Evolutionary conservation across 2,888 invertebrate species (phyloP).

Genomic region (Dolomedes plantarius): DNA sequence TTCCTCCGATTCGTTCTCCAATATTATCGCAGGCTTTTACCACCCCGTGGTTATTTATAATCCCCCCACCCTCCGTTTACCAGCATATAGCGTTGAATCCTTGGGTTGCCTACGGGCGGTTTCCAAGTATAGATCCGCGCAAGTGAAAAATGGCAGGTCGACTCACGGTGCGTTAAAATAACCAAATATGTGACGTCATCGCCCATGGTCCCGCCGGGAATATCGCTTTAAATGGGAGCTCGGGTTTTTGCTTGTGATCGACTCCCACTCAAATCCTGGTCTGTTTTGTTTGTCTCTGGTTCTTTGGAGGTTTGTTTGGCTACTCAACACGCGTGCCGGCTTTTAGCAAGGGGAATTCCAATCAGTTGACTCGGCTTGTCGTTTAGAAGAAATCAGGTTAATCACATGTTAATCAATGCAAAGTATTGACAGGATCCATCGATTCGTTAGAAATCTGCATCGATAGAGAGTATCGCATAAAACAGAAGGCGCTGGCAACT

Average conservation of each 20-base stretch:
- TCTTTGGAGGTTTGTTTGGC: background rate
- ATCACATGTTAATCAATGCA: too few species aligned
- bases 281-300: slow-evolving; percentile 11
- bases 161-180: slow-evolving; percentile 52
- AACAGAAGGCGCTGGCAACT: too few species aligned
- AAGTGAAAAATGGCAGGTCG: slow-evolving; percentile 21
- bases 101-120: slow-evolving; percentile 26
- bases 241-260: background rate
- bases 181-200: slow-evolving; percentile 67
- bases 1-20: slow-evolving; percentile 6
- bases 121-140: slow-evolving; percentile 37
- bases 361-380: too few species aligned
- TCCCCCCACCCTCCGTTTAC: background rate
- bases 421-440: too few species aligned
- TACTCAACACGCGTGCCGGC: background rate
- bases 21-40: slow-evolving; percentile 1
- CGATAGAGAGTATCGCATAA: too few species aligned
- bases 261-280: slow-evolving; percentile 12
- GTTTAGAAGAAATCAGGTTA: too few species aligned
- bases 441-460: too few species aligned
- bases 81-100: background rate
- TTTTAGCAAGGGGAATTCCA: too few species aligned
- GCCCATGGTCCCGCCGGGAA: slow-evolving; percentile 18
- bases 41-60: background rate
- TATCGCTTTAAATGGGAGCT: slow-evolving; percentile 53